Evolutionary conservation across 2,888 invertebrate species (phyloP).

Genomic region (Drosophila borborema): DNA sequence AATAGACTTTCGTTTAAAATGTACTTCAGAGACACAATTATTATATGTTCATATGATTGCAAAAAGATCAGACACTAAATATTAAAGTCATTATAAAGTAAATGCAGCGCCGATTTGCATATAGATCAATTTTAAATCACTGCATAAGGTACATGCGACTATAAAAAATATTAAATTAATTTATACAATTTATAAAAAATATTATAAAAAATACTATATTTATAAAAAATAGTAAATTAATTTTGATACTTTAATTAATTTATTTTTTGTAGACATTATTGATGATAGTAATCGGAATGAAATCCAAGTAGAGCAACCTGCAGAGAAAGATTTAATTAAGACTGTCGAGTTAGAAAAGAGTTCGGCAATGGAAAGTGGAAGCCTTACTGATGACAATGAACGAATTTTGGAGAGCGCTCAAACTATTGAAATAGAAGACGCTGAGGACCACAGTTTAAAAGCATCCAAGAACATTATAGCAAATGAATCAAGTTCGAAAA

Average conservation of each 20-base stretch:
- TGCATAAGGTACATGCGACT: not conserved
- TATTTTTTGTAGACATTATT: not conserved
- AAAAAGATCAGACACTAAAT: no score
- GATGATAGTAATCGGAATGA: not conserved
- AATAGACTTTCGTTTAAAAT: no score
- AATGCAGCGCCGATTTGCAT: no score
- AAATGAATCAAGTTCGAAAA: not conserved
- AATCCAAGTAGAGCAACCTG: not conserved
- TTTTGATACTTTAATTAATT: not conserved
- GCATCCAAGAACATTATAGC: not conserved
- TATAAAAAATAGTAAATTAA: not conserved
- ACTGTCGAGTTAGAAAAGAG: not conserved
- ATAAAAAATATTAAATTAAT: not conserved
- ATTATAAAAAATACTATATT: no score
- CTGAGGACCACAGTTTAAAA: not conserved
- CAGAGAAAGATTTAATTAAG: not conserved
- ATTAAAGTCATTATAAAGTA: no score
- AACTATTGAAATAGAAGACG: not conserved
- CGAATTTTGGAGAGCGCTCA: not conserved
- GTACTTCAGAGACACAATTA: no score
- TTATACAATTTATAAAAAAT: no score
- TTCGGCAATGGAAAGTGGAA: not conserved
- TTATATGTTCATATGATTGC: no score
- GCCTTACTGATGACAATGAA: no score
- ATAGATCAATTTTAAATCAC: no score